Base-by-base conservation (phyloP, 2,888 invertebrate species). In the Lochmaea capreae region DNA sequence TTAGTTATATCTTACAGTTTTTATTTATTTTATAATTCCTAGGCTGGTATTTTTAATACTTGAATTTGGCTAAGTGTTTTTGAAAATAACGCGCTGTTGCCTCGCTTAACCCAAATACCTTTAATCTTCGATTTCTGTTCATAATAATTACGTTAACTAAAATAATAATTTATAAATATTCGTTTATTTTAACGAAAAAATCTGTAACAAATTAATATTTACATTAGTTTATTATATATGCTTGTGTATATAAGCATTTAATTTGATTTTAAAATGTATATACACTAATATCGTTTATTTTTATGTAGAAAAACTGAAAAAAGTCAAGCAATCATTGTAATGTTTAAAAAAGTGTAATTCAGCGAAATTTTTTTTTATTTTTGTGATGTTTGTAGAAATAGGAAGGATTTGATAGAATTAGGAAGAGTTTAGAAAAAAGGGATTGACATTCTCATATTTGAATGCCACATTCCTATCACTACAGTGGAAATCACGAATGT, bases 111-210 rank as follows among this genome's bases (percentile, higher is more conserved):
- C 5, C 16, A 16, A 16, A 18, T 54, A 54, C 16, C 16, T 10
- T 54, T 54, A 18, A 54, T 54, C 9, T 54, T 11, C 9, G 52
- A 16, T 52, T 52, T 16, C 14, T 54, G 54, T 54, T 54, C 33
- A 33, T 33, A 43, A 43, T 43, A 11, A 46, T 46, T 46, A 14
- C 14, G 14, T 46, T 46, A 9, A 54, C 54, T 54, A 54, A 54
- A 54, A 54, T 16, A 54, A 18, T 54, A 54, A 54, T 54, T 54
- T 54, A 54, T n/a, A n/a, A n/a, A n/a, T 54, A 54, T 54, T 3
- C 49, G 5, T 49, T n/a, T 8, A 49, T 49, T n/a, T 49, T 49
- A 49, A 54, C 18, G 16, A 10, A 16, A 54, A 16, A 54, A 10
- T 54, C 16, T 54, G 54, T 54, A 54, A 54, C 54, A 18, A 54